These are phyloP conservation scores for Scaptomyza cyrtandrae DNA, from an alignment of 2,888 invertebrate genomes.

Conservation along the genomic window DNA sequence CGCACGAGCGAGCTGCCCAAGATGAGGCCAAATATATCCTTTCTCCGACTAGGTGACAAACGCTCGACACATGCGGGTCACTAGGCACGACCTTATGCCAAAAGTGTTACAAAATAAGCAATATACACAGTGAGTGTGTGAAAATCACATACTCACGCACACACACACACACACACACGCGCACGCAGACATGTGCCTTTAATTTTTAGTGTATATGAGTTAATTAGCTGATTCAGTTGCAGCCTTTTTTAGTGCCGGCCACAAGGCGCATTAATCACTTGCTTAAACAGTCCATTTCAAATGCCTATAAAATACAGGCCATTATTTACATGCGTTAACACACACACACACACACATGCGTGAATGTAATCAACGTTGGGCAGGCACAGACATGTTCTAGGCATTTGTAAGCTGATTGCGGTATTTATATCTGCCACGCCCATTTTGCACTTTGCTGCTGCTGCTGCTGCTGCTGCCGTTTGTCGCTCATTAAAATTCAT, in stretches of 20 bases:
- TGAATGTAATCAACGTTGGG: constrained; percentile 9
- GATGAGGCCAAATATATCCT: constrained; percentile 27
- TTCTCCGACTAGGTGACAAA: constrained; percentile 56
- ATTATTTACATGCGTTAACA: constrained; percentile 45
- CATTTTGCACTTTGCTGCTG: constrained; percentile 12
- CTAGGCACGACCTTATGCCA: constrained; percentile 30
- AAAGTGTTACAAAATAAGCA: constrained; percentile 54
- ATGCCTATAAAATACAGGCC: constrained; percentile 43
- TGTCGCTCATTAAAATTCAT: constrained; percentile 71
- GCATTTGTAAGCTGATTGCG: constrained; percentile 65
- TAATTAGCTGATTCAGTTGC: constrained; percentile 73
- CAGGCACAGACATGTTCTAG: constrained; percentile 4
- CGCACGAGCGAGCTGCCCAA: constrained; percentile 66
- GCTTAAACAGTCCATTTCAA: constrained; percentile 30
- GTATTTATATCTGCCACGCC: constrained; percentile 43
- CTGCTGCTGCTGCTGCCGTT: background rate
- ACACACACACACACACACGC: background rate
- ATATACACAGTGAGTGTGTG: constrained; percentile 21
- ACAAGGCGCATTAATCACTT: constrained; percentile 47
- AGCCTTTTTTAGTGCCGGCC: constrained; percentile 30
- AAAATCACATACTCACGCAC: background rate
- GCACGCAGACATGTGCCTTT: constrained; percentile 9
- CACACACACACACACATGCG: constrained; percentile 16
- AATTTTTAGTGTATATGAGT: constrained; percentile 63
- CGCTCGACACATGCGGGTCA: constrained; percentile 68